Conservation (phyloP, 2,113 vertebrate genomes). For the Hippocampus guttulatus region DNA sequence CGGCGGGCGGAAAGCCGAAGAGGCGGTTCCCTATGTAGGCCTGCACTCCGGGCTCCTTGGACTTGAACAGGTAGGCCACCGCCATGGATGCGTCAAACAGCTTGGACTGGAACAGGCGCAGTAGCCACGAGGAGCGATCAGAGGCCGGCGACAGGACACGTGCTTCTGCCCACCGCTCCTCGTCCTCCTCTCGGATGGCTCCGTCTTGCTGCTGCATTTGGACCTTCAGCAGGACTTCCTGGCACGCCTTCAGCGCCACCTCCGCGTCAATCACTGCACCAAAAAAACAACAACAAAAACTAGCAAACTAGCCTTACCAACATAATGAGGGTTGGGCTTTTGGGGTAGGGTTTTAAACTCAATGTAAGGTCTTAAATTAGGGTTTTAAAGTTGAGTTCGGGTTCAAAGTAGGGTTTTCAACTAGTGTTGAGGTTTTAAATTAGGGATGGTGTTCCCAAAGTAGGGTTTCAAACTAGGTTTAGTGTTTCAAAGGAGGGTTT, state of each 20-base stretch:
- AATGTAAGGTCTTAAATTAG: too few species aligned
- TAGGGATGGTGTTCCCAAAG: too few species aligned
- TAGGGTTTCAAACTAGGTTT: too few species aligned
- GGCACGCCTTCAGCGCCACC: slow-evolving; percentile 85
- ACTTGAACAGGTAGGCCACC: slow-evolving; percentile 94
- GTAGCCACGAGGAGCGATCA: slow-evolving; percentile 88
- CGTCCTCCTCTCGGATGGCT: slow-evolving; percentile 58
- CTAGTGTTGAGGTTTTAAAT: too few species aligned
- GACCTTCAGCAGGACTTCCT: slow-evolving; percentile 90
- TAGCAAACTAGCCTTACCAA: too few species aligned
- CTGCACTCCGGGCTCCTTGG: slow-evolving; percentile 94
- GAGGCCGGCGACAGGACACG: slow-evolving; percentile 72
- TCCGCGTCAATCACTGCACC: slow-evolving; percentile 82
- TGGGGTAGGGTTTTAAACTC: too few species aligned
- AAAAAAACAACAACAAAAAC: slow-evolving; percentile 33
- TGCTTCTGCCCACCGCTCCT: slow-evolving; percentile 48
- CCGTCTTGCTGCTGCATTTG: slow-evolving; percentile 45
- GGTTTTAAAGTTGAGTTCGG: too few species aligned
- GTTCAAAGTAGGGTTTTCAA: too few species aligned
- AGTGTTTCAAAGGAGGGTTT: too few species aligned
- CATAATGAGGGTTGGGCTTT: too few species aligned
- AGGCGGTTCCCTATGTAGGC: slow-evolving; percentile 94
- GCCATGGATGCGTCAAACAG: slow-evolving; percentile 97
- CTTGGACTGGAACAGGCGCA: slow-evolving; percentile 93
- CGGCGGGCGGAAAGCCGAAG: slow-evolving; percentile 86